phyloP scores from a whole-genome alignment of 1,140 invertebrate genomes.

The Platorchestia sp. region DNA sequence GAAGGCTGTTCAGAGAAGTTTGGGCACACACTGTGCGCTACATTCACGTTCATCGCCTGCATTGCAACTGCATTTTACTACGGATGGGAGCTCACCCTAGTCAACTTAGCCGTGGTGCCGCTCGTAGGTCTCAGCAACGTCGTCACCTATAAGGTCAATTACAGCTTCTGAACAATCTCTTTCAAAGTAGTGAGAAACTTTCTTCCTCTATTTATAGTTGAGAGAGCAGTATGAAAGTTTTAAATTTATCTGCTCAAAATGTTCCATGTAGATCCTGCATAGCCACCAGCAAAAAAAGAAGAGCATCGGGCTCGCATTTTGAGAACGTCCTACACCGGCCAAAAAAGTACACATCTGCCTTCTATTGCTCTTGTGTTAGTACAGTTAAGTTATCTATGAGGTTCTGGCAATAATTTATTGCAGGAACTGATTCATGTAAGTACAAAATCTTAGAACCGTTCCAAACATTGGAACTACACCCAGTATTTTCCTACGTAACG shows the following conservation, averaged over 20 bases:
- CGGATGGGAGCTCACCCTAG: constrained; percentile 86
- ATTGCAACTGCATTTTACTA: constrained; percentile 81
- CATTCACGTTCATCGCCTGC: constrained; percentile 79
- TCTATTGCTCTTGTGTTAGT: neutral
- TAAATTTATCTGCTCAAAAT: neutral
- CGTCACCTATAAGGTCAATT: constrained; percentile 68
- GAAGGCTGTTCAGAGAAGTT: constrained; percentile 92
- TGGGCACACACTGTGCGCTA: constrained; percentile 81
- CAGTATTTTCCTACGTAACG: neutral
- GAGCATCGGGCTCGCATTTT: neutral
- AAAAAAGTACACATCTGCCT: neutral
- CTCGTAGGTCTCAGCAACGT: constrained; percentile 74
- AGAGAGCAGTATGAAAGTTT: neutral
- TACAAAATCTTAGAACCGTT: neutral
- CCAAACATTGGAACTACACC: neutral
- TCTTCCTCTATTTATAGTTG: neutral
- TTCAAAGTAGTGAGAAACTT: neutral
- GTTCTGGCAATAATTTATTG: neutral
- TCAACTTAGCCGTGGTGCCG: constrained; percentile 84
- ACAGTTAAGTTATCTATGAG: neutral
- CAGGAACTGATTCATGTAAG: neutral
- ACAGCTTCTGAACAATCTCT: neutral
- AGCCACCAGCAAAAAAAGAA: neutral
- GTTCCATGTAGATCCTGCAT: neutral
- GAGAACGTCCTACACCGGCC: no score